These are phyloP conservation scores for Bradypodion ventrale DNA, from an alignment of 2,797 vertebrate species.

Conservation along the genomic window DNA sequence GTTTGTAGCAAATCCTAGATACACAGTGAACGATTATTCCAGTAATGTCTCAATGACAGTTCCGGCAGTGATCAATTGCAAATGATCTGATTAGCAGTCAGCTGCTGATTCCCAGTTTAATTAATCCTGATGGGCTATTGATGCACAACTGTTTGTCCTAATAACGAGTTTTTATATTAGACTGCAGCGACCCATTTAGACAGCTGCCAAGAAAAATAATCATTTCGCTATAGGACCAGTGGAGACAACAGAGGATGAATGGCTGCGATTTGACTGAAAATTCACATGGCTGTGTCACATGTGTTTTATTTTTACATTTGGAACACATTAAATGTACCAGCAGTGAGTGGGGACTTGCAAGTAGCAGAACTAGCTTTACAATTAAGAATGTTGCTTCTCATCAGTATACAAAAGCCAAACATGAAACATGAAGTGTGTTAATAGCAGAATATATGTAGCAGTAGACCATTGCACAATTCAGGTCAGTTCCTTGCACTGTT, in stretches of 20 bases:
- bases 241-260: constrained; percentile 73
- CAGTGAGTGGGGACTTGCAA: constrained; percentile 69
- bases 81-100: constrained; percentile 91
- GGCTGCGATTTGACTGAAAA: constrained; percentile 73
- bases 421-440: constrained; percentile 78
- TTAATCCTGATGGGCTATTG: constrained; percentile 99
- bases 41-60: constrained; percentile 75
- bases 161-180: constrained; percentile 97
- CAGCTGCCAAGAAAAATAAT: constrained; percentile 83
- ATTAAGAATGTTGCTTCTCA: constrained; percentile 76
- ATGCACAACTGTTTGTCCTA: constrained; percentile 96
- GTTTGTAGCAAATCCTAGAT: constrained; percentile 13
- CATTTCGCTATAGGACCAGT: constrained; percentile 71
- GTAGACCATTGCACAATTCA: constrained; percentile 81
- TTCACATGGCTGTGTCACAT: constrained; percentile 76
- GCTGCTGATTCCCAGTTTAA: constrained; percentile 94
- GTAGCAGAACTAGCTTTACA: constrained; percentile 69
- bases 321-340: constrained; percentile 71
- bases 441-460: constrained; percentile 74
- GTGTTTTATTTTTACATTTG: constrained; percentile 75
- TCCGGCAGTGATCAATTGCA: constrained; percentile 84
- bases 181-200: constrained; percentile 89
- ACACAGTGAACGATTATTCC: constrained; percentile 52
- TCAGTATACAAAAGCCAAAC: constrained; percentile 74
- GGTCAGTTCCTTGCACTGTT: constrained; percentile 82